Evolutionary conservation across 2,888 invertebrate genomes (phyloP).

Genomic region (Hoplodrina ambigua): DNA sequence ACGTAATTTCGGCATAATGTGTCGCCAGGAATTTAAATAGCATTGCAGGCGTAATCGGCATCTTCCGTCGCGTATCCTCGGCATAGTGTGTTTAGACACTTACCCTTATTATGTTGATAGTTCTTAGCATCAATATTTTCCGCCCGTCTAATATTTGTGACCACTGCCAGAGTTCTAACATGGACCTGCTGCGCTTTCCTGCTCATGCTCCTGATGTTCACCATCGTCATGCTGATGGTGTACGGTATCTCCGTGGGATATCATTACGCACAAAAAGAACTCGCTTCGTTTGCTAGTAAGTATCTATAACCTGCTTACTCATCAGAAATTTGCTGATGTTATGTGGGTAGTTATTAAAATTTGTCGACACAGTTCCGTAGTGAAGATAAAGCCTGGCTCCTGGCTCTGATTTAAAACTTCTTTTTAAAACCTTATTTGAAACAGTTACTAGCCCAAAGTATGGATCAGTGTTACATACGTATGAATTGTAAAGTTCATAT

Average conservation of each 20-base stretch:
- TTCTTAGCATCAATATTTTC: neutral
- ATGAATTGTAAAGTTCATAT: neutral
- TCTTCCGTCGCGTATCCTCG: no score
- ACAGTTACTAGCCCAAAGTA: neutral
- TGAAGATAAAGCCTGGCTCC: no score
- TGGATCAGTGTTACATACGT: neutral
- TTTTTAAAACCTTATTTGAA: no score
- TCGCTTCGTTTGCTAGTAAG: constrained; percentile 83
- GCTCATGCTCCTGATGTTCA: constrained; percentile 81
- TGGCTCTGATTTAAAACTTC: no score
- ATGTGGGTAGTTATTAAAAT: no score
- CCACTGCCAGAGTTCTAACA: constrained; percentile 77
- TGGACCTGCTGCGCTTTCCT: constrained; percentile 85
- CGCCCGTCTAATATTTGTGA: neutral
- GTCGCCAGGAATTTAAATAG: no score
- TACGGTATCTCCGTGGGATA: constrained; percentile 87
- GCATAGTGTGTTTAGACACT: no score
- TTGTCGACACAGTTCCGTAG: neutral
- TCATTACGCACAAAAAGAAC: constrained; percentile 86
- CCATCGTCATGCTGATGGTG: constrained; percentile 79
- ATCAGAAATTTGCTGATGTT: neutral
- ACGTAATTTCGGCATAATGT: no score
- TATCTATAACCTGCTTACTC: constrained; percentile 20
- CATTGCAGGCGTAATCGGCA: no score
- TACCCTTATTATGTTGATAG: no score